Evolutionary conservation across 2,888 invertebrate species (phyloP).

Genomic region (Lycocerus yunnanus): DNA sequence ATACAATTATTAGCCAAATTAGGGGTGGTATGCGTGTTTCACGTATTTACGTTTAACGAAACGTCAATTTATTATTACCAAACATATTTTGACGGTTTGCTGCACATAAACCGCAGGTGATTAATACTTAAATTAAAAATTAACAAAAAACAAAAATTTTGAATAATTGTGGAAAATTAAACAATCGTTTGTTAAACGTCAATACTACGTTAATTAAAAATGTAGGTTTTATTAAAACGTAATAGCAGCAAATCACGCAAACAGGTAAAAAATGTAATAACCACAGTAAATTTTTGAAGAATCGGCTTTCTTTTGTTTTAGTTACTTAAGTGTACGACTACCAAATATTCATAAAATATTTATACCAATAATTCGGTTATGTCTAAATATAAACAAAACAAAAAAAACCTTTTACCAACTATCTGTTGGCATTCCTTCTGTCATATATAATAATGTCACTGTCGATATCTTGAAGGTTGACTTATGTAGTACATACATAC

Average conservation of each 20-base stretch:
- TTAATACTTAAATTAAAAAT: too few relatives aligned
- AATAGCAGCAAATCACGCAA: neutral
- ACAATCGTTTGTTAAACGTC: too few relatives aligned
- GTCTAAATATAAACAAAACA: neutral
- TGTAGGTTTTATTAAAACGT: neutral
- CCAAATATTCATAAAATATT: neutral
- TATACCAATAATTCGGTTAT: neutral
- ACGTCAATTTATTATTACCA: too few relatives aligned
- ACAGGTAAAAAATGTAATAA: neutral
- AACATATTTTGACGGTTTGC: too few relatives aligned
- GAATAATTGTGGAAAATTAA: neutral
- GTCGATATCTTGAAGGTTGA: neutral
- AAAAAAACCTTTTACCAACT: too few relatives aligned
- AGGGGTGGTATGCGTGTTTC: too few relatives aligned
- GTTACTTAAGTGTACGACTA: neutral
- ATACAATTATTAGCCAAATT: too few relatives aligned
- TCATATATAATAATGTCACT: too few relatives aligned
- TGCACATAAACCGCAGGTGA: too few relatives aligned
- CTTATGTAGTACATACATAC: too few relatives aligned
- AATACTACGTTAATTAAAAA: neutral
- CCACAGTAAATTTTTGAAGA: neutral
- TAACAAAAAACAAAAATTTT: neutral
- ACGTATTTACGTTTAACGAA: too few relatives aligned
- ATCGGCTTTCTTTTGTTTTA: neutral
- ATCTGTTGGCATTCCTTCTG: too few relatives aligned